Evolutionary conservation across 2,888 invertebrate genomes (phyloP).

Genomic region (Drosophila merina): DNA sequence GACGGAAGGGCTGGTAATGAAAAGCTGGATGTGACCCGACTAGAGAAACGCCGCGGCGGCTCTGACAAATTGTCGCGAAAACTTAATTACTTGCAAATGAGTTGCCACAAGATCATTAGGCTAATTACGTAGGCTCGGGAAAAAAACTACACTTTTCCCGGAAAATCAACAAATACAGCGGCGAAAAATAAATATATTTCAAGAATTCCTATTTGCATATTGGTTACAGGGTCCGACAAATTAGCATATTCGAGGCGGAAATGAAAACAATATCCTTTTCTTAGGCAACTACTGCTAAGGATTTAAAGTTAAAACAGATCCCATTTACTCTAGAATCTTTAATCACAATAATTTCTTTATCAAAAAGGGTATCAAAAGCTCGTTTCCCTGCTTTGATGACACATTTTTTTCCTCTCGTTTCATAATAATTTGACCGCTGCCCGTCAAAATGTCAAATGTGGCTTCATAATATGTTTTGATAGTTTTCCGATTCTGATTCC

Average conservation of each 20-base stretch:
- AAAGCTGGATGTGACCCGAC: conserved; percentile 66
- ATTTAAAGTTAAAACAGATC: no score
- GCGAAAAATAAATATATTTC: conserved; percentile 1
- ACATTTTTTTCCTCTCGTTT: neutral
- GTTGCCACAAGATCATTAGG: conserved; percentile 50
- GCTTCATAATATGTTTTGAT: conserved; percentile 53
- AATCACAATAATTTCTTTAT: no score
- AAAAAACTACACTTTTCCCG: conserved; percentile 3
- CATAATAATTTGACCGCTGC: conserved; percentile 25
- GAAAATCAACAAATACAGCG: conserved; percentile 4
- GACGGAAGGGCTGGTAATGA: conserved; percentile 36
- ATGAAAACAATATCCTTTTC: neutral
- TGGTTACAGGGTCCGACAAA: neutral
- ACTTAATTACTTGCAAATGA: conserved; percentile 70
- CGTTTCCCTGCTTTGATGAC: no score
- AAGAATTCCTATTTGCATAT: neutral
- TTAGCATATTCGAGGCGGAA: neutral
- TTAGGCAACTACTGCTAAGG: no score
- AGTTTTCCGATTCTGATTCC: conserved; percentile 42
- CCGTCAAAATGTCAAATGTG: conserved; percentile 51
- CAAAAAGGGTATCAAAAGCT: neutral
- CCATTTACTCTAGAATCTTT: no score
- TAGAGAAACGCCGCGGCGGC: conserved; percentile 17
- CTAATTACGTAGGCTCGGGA: conserved; percentile 44
- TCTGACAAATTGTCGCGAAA: conserved; percentile 56